Evolutionary conservation across 2,888 invertebrate genomes (phyloP).

Genomic region (Caenorhabditis sp.): DNA sequence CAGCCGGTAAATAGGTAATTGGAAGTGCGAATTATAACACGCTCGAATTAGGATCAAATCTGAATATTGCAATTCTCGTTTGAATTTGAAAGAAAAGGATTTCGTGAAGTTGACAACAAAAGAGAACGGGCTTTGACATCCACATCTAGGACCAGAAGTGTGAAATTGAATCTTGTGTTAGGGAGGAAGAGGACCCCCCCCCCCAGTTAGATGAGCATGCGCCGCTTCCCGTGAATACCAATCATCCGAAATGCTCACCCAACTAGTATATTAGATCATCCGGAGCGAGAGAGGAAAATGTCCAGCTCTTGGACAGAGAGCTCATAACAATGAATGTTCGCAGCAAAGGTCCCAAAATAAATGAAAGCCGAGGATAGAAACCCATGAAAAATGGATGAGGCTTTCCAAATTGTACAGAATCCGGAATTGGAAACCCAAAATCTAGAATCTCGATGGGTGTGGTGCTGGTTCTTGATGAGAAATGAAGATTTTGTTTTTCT

Average conservation of each 20-base stretch:
- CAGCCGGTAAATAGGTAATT: constrained; percentile 15
- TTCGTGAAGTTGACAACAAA: constrained; percentile 9
- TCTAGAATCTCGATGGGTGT: background rate
- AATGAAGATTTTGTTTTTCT: background rate
- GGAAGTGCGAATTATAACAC: constrained; percentile 32
- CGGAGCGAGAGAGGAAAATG: constrained; percentile 12
- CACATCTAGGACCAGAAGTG: constrained; percentile 37
- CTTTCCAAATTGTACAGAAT: background rate
- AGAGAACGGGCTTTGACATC: constrained; percentile 17
- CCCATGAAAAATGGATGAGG: constrained; percentile 8
- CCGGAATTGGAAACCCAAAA: background rate
- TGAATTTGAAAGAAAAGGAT: background rate
- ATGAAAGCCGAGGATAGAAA: constrained; percentile 3
- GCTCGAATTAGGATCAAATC: background rate
- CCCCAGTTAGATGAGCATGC: constrained; percentile 36
- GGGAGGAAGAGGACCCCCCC: constrained; percentile 13
- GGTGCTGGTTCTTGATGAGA: background rate
- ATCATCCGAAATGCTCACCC: constrained; percentile 52
- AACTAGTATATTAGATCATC: constrained; percentile 54
- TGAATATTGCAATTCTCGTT: background rate
- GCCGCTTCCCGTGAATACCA: constrained; percentile 35
- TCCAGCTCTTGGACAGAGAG: constrained; percentile 12
- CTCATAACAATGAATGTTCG: constrained; percentile 50
- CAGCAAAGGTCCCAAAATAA: constrained; percentile 12
- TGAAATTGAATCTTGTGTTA: constrained; percentile 51